Evolutionary conservation across 2,888 invertebrate species (phyloP).

Genomic region (Drepanosiphum platanoidis): DNA sequence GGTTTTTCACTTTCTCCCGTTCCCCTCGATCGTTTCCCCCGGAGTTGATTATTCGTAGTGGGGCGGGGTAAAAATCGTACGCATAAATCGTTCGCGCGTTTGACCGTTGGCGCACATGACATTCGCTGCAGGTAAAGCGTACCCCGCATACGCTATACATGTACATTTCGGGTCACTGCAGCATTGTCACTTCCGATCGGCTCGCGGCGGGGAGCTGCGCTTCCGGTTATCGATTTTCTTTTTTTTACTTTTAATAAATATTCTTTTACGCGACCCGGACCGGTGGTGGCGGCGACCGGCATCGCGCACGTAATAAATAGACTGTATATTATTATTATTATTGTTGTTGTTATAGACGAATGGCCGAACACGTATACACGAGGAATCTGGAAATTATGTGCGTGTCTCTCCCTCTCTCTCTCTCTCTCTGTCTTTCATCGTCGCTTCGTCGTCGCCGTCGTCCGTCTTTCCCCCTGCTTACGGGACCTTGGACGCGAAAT

Average conservation of each 20-base stretch:
- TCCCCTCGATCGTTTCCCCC: too few species aligned
- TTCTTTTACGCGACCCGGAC: not conserved
- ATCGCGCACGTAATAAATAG: not conserved
- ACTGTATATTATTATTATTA: not conserved
- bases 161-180: too few species aligned
- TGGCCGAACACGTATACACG: slow-evolving; percentile 28
- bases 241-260: not conserved
- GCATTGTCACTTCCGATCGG: slow-evolving; percentile 38
- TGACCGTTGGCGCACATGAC: not conserved
- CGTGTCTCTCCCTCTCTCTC: not conserved
- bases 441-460: not conserved
- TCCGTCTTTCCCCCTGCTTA: not conserved
- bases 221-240: slow-evolving; percentile 45
- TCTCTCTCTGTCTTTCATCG: not conserved
- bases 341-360: slow-evolving; percentile 3
- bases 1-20: too few species aligned
- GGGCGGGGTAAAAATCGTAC: not conserved
- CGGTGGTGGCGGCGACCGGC: not conserved
- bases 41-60: too few species aligned
- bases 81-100: not conserved
- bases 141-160: too few species aligned
- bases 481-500: slow-evolving; percentile 58
- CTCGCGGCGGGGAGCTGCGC: not conserved
- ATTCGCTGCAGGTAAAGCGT: not conserved
- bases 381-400: slow-evolving; percentile 49